Conservation (phyloP, 2,888 invertebrate genomes). For the Sepiola atlantica region DNA sequence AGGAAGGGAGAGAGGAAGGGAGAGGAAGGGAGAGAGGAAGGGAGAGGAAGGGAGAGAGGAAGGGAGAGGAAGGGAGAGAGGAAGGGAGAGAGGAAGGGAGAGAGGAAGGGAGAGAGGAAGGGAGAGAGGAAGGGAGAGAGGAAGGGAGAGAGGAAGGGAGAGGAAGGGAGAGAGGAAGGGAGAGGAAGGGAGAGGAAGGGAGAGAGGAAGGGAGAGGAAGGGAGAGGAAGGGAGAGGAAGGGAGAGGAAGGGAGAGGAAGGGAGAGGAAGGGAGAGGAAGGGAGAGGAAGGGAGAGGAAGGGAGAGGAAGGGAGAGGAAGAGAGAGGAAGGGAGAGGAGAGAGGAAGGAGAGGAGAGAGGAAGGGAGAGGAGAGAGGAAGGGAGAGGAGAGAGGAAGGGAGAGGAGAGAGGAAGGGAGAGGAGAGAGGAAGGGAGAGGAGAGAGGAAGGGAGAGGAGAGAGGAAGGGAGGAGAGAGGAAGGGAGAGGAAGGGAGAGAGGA, state of each 20-base stretch:
- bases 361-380: neutral
- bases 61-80: neutral
- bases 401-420: neutral
- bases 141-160: neutral
- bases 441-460: too few relatives aligned
- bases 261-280: neutral
- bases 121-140: neutral
- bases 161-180: neutral
- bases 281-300: neutral
- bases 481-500: too few relatives aligned
- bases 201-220: neutral
- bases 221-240: neutral
- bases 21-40: neutral
- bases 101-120: neutral
- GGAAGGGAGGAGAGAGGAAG: too few relatives aligned
- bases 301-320: neutral
- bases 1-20: neutral
- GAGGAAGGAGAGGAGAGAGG: neutral
- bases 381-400: neutral
- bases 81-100: neutral
- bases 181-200: neutral
- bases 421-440: neutral
- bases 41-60: neutral
- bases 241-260: neutral
- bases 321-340: neutral